phyloP scores from a whole-genome alignment of 2,797 vertebrate genomes.

The Chelmon rostratus region DNA sequence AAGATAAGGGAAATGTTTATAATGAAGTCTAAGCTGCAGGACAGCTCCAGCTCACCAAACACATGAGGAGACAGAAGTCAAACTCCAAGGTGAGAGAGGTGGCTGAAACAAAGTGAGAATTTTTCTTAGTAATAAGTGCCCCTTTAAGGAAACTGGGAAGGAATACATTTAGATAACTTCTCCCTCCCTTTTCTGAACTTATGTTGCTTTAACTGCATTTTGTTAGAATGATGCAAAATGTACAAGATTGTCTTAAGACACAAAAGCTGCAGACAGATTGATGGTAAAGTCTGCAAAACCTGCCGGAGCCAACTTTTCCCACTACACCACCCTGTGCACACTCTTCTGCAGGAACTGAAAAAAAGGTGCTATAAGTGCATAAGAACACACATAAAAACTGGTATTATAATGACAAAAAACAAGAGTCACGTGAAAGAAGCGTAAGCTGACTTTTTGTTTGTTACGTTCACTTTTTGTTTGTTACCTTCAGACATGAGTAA shows the following conservation, averaged over 20 bases:
- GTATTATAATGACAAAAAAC: background rate
- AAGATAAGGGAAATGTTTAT: conserved; percentile 34
- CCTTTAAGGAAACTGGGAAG: background rate
- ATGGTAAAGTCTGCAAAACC: conserved; percentile 4
- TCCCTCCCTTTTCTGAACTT: background rate
- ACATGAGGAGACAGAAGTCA: conserved; percentile 30
- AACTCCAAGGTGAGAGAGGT: background rate
- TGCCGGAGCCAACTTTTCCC: background rate
- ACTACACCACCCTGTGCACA: background rate
- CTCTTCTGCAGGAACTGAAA: background rate
- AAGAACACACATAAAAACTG: background rate
- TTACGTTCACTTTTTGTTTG: conserved; percentile 16
- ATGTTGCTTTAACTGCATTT: background rate
- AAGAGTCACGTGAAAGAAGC: background rate
- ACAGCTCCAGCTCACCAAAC: conserved; percentile 19
- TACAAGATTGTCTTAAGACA: conserved; percentile 12
- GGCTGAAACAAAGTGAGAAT: background rate
- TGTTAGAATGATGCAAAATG: background rate
- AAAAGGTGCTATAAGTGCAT: background rate
- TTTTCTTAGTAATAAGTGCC: conserved; percentile 1
- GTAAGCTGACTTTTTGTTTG: background rate
- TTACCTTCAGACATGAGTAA: conserved; percentile 10
- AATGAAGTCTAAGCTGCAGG: conserved; percentile 20
- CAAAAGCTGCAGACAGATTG: conserved; percentile 24
- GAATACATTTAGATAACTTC: background rate